phyloP scores from a whole-genome alignment of 37 sponge, comb jelly and placozoan species.

The Aphrocallistes beatrix region DNA sequence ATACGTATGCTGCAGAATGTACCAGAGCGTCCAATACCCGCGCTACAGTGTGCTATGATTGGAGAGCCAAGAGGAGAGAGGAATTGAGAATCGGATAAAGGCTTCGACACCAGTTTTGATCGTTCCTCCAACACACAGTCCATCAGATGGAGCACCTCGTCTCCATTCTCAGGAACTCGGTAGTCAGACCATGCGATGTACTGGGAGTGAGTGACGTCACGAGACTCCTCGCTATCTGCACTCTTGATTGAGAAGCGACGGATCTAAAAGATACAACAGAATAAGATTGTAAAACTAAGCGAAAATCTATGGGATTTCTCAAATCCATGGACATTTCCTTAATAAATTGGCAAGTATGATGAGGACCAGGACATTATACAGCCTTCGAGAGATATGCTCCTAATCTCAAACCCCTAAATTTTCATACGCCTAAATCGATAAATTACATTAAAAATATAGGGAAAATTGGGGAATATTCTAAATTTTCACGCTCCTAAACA shows the following conservation, averaged over 20 bases:
- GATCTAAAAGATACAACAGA: not conserved
- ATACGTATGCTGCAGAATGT: slow-evolving; percentile 56
- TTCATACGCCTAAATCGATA: too few species aligned
- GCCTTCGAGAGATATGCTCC: too few species aligned
- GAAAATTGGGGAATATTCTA: too few species aligned
- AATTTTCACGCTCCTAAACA: too few species aligned
- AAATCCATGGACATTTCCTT: too few species aligned
- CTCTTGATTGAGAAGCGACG: not conserved
- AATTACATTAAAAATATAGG: too few species aligned
- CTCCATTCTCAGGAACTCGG: slow-evolving; percentile 58
- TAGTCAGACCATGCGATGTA: slow-evolving; percentile 87
- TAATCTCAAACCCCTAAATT: too few species aligned
- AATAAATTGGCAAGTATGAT: too few species aligned
- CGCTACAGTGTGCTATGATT: slow-evolving; percentile 77
- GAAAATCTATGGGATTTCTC: too few species aligned
- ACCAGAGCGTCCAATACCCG: slow-evolving; percentile 82
- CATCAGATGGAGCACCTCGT: slow-evolving; percentile 39
- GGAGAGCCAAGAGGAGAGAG: slow-evolving; percentile 43
- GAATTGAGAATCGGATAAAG: not conserved
- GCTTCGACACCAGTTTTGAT: not conserved
- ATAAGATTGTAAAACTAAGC: too few species aligned
- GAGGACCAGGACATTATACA: too few species aligned
- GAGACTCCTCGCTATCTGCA: not conserved
- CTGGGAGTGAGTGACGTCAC: slow-evolving; percentile 54
- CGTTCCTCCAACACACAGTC: slow-evolving; percentile 29